These are phyloP conservation scores for Sternotherus odoratus DNA, from an alignment of 2,797 vertebrate genomes.

Conservation along the genomic window DNA sequence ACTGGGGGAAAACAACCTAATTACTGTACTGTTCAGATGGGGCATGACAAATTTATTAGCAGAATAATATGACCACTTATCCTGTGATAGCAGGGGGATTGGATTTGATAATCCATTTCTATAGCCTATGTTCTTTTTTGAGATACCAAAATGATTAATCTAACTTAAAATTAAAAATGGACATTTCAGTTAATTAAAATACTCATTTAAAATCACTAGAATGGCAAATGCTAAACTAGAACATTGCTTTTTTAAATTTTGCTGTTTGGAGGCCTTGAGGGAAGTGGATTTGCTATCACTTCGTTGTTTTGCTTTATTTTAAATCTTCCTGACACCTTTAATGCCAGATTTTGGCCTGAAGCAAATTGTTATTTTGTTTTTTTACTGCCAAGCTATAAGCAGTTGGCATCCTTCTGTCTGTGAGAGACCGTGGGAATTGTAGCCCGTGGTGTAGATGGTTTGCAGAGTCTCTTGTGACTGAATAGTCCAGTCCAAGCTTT, in stretches of 20 bases:
- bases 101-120: background rate
- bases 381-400: background rate
- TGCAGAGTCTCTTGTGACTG: too few relatives aligned
- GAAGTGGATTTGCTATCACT: background rate
- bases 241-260: background rate
- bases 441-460: too few relatives aligned
- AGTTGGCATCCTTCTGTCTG: background rate
- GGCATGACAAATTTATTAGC: background rate
- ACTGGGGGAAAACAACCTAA: background rate
- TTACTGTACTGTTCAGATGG: background rate
- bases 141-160: background rate
- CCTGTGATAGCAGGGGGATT: background rate
- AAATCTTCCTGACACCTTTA: background rate
- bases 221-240: background rate
- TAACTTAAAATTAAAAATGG: background rate
- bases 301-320: background rate
- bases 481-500: too few relatives aligned
- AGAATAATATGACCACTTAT: background rate
- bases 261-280: background rate
- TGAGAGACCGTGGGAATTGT: too few relatives aligned
- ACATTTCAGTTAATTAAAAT: background rate
- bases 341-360: background rate
- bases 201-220: background rate
- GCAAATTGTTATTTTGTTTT: background rate
- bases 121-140: background rate